Percentiles rank a stretch among this genome's conserved stretches.
These are phyloP conservation scores for Eupristina koningsbergeri DNA, from an alignment of 1,140 invertebrate species.

Conservation along the genomic window DNA sequence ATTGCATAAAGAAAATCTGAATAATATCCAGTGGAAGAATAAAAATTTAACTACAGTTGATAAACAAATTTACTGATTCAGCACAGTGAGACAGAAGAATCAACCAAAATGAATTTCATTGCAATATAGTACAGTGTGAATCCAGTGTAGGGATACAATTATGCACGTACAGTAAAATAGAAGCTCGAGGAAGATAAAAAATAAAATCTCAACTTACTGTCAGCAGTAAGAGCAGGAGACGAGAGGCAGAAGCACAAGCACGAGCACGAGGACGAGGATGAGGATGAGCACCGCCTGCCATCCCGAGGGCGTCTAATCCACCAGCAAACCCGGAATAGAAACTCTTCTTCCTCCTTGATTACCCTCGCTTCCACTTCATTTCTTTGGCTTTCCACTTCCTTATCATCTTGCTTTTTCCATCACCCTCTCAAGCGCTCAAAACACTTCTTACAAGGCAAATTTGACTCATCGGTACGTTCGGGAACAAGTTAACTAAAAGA, in stretches of 20 bases:
- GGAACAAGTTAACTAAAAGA: neutral
- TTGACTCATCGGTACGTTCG: neutral
- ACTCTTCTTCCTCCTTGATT: constrained; percentile 25
- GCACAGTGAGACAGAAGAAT: too few species aligned
- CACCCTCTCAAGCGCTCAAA: constrained; percentile 25
- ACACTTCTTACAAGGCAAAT: neutral
- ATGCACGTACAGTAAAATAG: neutral
- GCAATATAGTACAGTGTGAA: neutral
- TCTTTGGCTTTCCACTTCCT: constrained; percentile 44
- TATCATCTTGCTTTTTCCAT: constrained; percentile 41
- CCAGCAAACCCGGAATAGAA: constrained; percentile 35
- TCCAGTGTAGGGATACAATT: neutral
- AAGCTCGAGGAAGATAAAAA: neutral
- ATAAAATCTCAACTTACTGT: constrained; percentile 40
- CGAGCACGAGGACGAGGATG: too few species aligned
- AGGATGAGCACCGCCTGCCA: constrained; percentile 27
- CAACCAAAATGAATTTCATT: neutral
- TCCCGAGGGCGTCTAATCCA: constrained; percentile 31
- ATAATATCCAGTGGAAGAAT: too few species aligned
- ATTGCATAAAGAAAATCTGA: too few species aligned
- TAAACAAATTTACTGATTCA: too few species aligned
- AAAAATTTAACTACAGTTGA: too few species aligned
- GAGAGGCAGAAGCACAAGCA: too few species aligned
- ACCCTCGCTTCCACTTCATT: constrained; percentile 43
- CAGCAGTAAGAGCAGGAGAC: constrained; percentile 38